Base-by-base conservation (phyloP, 2,797 vertebrate genomes). In the Cyprinodon diabolis region DNA sequence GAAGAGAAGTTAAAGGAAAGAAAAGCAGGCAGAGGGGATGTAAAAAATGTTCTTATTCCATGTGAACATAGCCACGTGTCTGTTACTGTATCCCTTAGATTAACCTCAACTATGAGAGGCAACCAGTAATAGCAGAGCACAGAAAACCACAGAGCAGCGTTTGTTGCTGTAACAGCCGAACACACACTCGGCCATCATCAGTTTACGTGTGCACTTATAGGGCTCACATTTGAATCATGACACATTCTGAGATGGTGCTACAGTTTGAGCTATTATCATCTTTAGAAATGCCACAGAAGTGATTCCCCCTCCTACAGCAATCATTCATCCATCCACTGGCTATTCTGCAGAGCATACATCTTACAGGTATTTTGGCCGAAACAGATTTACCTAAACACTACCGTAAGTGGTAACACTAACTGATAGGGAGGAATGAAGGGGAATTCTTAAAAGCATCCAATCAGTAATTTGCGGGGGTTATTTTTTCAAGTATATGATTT, bases 1-100 rank as follows among this genome's bases (percentile, higher is more conserved):
- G 7, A 62, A 76, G 54, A 75, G 58, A 70, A 56, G 65, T 52
- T n/a, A 68, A 9, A 35, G 71, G 62, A 1, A 62, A 49, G 72
- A 85, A 73, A 63, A 23, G 10, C 25, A 49, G 70, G 40, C 60
- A 49, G 52, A 12, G 63, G 43, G 21, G 25, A 19, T 21, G 58
- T 52, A 15, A 60, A 35, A 56, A 69, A 58, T 56, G 54, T 68
- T 65, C 58, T 19, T 15, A 43, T 60, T 56, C 75, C 65, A 68
- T 72, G 6, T 66, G 71, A 69, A 78, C 10, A 6, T 40, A 13
- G 68, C 57, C 1, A 0, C 55, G 65, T 75, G 76, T 80, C 65
- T 79, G 79, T 81, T 80, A 72, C 78, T 82, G 72, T 87, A 80
- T 84, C 49, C 51, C 71, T 75, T 76, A 71, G 82, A 85, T 90